Percentiles rank a stretch among this genome's conserved stretches.
phyloP scores from a whole-genome alignment of 2,113 vertebrate genomes.

The Dolichotis patagonum region DNA sequence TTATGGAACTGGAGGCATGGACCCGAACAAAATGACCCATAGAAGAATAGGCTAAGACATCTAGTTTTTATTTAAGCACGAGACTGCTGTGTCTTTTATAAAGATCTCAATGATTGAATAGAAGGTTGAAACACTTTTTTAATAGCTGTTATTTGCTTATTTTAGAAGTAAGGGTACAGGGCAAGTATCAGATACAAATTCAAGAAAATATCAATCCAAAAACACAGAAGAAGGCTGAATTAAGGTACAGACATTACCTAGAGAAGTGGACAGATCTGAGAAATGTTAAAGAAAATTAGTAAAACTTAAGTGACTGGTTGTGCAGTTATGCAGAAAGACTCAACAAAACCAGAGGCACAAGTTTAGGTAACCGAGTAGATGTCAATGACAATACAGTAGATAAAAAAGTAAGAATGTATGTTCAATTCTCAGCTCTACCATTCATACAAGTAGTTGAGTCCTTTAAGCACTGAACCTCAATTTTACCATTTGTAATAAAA shows the following conservation, averaged over 20 bases:
- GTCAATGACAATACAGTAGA: background rate
- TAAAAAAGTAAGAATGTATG: background rate
- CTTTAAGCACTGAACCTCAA: slow-evolving; percentile 2
- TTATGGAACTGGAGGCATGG: background rate
- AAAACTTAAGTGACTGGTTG: background rate
- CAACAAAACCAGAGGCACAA: background rate
- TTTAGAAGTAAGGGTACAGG: background rate
- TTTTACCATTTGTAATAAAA: slow-evolving; percentile 10
- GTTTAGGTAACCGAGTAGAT: background rate
- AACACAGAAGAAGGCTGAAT: background rate
- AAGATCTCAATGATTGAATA: slow-evolving; percentile 2
- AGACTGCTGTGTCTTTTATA: slow-evolving; percentile 6
- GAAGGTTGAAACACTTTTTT: background rate
- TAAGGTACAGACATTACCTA: background rate
- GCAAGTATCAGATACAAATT: background rate
- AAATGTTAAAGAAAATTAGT: background rate
- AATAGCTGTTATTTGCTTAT: slow-evolving; percentile 28
- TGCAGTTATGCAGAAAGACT: background rate
- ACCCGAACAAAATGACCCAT: background rate
- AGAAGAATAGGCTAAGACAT: background rate
- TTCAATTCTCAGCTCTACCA: background rate
- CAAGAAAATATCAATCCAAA: slow-evolving; percentile 15
- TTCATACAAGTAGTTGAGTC: background rate
- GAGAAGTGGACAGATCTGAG: background rate
- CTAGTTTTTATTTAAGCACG: background rate